phyloP scores from a whole-genome alignment of 1,140 invertebrate species.

The Galleria mellonella region DNA sequence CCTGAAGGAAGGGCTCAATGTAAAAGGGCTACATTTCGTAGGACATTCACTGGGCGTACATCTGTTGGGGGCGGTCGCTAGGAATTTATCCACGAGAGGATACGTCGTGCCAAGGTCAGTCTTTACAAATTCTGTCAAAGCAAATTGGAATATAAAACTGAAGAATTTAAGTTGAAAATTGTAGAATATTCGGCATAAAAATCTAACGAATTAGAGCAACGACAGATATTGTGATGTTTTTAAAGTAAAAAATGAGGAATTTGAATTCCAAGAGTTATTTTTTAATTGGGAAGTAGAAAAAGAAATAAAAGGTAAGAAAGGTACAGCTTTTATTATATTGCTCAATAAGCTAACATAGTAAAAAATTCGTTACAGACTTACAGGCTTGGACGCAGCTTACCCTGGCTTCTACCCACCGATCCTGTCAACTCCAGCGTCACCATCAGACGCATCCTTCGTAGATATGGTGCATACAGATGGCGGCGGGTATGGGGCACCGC shows the following conservation, averaged over 20 bases:
- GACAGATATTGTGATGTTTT: too few species aligned
- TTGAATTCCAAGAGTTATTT: too few species aligned
- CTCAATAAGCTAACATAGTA: too few species aligned
- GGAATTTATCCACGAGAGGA: background rate
- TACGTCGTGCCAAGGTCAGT: conserved; percentile 6
- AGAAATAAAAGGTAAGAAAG: too few species aligned
- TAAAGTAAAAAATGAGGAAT: too few species aligned
- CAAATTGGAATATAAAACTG: too few species aligned
- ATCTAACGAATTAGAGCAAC: too few species aligned
- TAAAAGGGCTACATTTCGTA: conserved; percentile 13
- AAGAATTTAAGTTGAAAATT: too few species aligned
- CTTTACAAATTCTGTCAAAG: too few species aligned
- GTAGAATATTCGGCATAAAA: too few species aligned
- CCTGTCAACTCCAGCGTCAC: background rate
- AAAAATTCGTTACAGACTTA: conserved; percentile 22
- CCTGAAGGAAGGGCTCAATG: conserved; percentile 4
- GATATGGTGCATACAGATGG: conserved; percentile 63
- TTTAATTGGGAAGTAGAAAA: too few species aligned
- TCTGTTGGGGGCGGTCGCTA: conserved; percentile 74
- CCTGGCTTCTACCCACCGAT: conserved; percentile 10
- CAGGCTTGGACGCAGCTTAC: conserved; percentile 24
- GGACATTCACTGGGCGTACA: conserved; percentile 83
- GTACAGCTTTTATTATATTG: too few species aligned
- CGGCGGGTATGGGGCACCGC: conserved; percentile 35
- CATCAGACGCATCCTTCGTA: conserved; percentile 51